Evolutionary conservation across 2,888 invertebrate genomes (phyloP), one percentile per base, ranked within the genome.

Genomic region (Colostygia pectinataria): DNA sequence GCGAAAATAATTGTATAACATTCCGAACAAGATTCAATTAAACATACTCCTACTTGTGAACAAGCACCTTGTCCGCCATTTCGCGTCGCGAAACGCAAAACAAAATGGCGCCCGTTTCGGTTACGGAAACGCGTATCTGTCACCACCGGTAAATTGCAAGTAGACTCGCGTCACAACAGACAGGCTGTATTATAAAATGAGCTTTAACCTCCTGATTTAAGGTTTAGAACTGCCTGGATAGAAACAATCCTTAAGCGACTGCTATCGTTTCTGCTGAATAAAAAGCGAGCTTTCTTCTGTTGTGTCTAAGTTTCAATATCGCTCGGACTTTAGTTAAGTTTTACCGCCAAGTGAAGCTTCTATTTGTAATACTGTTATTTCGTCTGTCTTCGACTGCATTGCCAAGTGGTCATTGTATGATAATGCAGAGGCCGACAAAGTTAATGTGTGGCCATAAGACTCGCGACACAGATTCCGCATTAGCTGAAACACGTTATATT

Each of bases 51-150:
- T 33, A 59, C 66, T 66, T 65, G 68, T 66, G 55, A 55, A 49
- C 44, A 43, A 48, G 49, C 64, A 65, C 65, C 62, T 63, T 57
- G 62, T 67, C 78, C 69, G 77, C 88, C 88, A 88, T 87, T 83
- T 83, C 73, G 79, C 68, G 77, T 37, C 28, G 59, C 57, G 68
- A 55, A 65, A 48, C 65, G 68, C 66, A 68, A 72, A 78, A 82
- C 88, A 89, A 89, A 79, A 89, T 89, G 89, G 88, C 69, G 59
- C 68, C 82, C 77, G 76, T 83, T 88, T 86, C 74, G 85, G 83
- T 77, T 78, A 78, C 86, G 86, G 88, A 89, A 87, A 84, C 82
- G 84, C 80, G 83, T 86, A 86, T 86, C 87, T 87, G 88, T 87
- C 87, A 87, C 77, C 81, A 73, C 68, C 31, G 14, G 15, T 31